Base-by-base conservation (phyloP, 64 coral and sea anemone genomes). In the Porites australiensis region DNA sequence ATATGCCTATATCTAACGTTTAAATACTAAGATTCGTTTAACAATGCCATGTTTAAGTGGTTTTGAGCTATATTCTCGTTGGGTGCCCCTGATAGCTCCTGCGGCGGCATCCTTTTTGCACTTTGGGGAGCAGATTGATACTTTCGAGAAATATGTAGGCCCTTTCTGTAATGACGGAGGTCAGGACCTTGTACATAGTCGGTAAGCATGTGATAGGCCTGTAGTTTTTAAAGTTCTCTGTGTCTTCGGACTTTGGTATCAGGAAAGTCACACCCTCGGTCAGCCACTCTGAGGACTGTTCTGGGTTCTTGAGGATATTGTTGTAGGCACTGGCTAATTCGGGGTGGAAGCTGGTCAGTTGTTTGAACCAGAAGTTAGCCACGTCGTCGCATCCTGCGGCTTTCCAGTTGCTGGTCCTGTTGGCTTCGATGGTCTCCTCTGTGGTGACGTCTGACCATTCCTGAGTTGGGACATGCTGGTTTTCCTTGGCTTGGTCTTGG, bases 161-260 rank as follows among this genome's bases (percentile, higher is more conserved):
- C 27, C 27, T 37, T 37, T 37, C 1, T 37, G 74, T 77, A 23
- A 77, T 16, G 44, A 77, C 46, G 48, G 74, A 77, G 23, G 74
- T 77, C 48, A 77, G 46, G 74, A 77, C 48, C 74, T 77, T 77
- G 44, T 77, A 77, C 74, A 77, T 77, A 44, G 74, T 77, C 14
- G 74, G 74, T 77, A 77, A 14, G 44, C 74, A 77, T 77, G 74
- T 77, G 74, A 77, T 77, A 44, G 74, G 74, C 44, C 74, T 23
- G 48, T 77, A 77, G 48, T 77, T 77, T 77, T 77, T 77, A 3
- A 4, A 43, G 48, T 77, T 77, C 48, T 23, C 74, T 16, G 2
- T 77, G 23, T 77, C 74, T 22, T 77, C 74, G 44, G 23, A 44
- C 48, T 77, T 77, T 21, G 37, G 44, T 44, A 15, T 4, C 14